phyloP scores from a whole-genome alignment of 2,797 vertebrate species.

The Sylvilagus floridanus region DNA sequence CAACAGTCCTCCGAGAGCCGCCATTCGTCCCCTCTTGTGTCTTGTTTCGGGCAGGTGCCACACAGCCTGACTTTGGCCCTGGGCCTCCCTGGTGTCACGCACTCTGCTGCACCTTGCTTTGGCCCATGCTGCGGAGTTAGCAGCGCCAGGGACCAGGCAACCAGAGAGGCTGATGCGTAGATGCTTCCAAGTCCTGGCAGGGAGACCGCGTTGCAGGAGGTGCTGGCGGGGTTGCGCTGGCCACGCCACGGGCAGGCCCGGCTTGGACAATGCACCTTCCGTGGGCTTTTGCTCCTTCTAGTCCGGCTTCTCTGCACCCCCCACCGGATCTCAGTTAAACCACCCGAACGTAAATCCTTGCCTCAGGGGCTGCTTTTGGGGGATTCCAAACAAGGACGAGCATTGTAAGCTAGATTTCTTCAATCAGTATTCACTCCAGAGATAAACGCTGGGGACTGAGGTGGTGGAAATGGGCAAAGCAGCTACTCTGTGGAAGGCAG shows the following conservation, averaged over 20 bases:
- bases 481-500: neutral
- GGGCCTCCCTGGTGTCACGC: neutral
- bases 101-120: neutral
- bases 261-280: neutral
- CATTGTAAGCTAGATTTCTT: neutral
- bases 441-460: neutral
- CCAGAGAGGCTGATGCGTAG: neutral
- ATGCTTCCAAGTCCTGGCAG: neutral
- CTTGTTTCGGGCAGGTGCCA: neutral
- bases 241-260: no score
- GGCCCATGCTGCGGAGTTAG: no score
- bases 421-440: neutral
- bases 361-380: neutral
- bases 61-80: neutral
- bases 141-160: no score
- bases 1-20: neutral
- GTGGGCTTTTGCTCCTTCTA: neutral
- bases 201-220: neutral
- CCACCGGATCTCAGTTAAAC: neutral
- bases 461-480: neutral
- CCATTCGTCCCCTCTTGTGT: neutral
- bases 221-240: no score
- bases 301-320: neutral
- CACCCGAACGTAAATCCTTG: neutral
- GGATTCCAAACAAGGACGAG: neutral